Evolutionary conservation across 2,888 invertebrate genomes (phyloP).

Genomic region (Rotaria magnacalcarata): DNA sequence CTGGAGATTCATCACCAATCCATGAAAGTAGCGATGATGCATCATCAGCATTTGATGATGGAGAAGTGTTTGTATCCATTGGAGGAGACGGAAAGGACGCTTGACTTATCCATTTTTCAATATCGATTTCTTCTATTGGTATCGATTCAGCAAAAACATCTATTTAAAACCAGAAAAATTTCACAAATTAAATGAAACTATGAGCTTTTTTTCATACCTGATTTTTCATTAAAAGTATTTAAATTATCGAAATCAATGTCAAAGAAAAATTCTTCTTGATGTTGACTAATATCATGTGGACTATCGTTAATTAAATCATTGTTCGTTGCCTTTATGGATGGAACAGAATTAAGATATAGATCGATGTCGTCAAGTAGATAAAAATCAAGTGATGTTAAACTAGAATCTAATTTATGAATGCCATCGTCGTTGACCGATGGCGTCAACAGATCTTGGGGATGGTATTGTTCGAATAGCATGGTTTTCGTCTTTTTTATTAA

Average conservation of each 20-base stretch:
- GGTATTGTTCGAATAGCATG: neutral
- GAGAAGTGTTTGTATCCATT: neutral
- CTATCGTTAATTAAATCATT: constrained; percentile 18
- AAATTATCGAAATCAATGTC: neutral
- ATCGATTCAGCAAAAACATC: neutral
- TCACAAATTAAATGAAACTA: neutral
- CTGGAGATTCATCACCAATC: neutral
- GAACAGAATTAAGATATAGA: neutral
- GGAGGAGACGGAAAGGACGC: neutral
- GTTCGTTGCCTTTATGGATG: neutral
- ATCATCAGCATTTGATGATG: neutral
- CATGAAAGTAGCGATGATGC: neutral
- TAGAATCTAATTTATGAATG: neutral
- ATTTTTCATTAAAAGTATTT: neutral
- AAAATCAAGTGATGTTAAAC: constrained; percentile 22
- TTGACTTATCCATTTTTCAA: constrained; percentile 9
- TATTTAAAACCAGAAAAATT: neutral
- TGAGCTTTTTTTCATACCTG: neutral
- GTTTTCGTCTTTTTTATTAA: neutral
- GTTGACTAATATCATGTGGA: neutral
- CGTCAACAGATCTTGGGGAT: neutral
- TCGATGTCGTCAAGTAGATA: neutral
- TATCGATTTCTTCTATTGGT: neutral
- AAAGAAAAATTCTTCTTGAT: neutral
- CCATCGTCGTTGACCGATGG: neutral